These are phyloP conservation scores for Sebastes dallii DNA, from an alignment of 2,797 vertebrate species.

Conservation along the genomic window DNA sequence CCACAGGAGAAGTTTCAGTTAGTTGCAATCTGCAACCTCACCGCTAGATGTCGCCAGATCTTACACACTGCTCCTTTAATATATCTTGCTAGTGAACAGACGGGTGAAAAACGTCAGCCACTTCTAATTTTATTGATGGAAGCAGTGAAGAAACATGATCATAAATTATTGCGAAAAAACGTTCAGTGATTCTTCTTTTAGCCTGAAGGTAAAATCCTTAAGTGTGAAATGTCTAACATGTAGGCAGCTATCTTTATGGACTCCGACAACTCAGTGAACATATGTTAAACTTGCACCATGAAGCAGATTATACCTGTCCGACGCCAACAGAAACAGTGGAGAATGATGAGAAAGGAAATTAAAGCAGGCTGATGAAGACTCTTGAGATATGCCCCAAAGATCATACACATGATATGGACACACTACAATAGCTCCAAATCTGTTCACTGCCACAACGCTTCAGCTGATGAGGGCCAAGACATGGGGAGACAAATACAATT, in stretches of 20 bases:
- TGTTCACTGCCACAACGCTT: constrained; percentile 26
- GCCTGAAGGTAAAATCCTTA: background rate
- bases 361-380: constrained; percentile 60
- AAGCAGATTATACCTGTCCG: constrained; percentile 54
- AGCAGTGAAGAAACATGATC: background rate
- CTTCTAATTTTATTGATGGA: constrained; percentile 2
- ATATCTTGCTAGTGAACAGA: background rate
- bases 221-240: background rate
- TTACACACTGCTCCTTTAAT: background rate
- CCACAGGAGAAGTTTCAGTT: no score
- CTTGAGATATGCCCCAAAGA: constrained; percentile 56
- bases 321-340: background rate
- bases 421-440: constrained; percentile 43
- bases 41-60: background rate
- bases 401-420: constrained; percentile 43
- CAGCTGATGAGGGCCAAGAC: constrained; percentile 52
- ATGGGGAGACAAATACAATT: constrained; percentile 66
- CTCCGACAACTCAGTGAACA: constrained; percentile 1
- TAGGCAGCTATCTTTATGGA: background rate
- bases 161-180: background rate
- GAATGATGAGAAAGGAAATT: constrained; percentile 71
- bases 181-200: background rate
- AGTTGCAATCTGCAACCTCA: no score
- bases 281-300: constrained; percentile 28
- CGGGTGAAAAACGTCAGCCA: background rate